A percentile compares a stretch with the other conserved stretches of the same genome.
Evolutionary conservation across 2,888 invertebrate species (phyloP).

Genomic region (Psylliodes chrysocephalus): DNA sequence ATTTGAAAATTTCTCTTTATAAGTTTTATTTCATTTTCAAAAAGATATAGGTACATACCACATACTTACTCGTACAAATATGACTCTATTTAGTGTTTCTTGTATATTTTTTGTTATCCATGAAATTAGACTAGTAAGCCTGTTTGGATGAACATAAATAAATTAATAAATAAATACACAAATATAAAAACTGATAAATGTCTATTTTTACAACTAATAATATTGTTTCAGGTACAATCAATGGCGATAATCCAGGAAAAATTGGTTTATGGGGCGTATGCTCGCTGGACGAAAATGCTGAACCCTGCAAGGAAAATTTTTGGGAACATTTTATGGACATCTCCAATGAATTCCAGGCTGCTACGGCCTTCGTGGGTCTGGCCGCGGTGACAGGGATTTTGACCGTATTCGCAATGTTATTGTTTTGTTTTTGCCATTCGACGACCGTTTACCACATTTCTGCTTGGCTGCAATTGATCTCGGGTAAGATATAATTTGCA

Average conservation of each 20-base stretch:
- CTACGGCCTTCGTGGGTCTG: conserved; percentile 88
- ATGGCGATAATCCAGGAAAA: conserved; percentile 88
- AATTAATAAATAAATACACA: too few relatives aligned
- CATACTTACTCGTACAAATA: too few relatives aligned
- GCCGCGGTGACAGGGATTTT: conserved; percentile 87
- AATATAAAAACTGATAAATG: too few relatives aligned
- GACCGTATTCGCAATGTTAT: conserved; percentile 87
- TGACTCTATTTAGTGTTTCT: too few relatives aligned
- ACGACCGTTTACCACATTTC: conserved; percentile 93
- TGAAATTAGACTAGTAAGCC: too few relatives aligned
- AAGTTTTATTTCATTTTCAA: too few relatives aligned
- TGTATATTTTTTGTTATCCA: too few relatives aligned
- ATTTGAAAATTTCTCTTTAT: too few relatives aligned
- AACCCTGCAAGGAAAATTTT: conserved; percentile 82
- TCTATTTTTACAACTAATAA: too few relatives aligned
- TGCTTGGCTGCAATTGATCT: conserved; percentile 95
- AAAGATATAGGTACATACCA: too few relatives aligned
- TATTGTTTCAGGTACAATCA: conserved; percentile 71
- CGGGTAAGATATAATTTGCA: conserved; percentile 78
- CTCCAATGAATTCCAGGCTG: conserved; percentile 82
- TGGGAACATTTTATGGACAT: conserved; percentile 83
- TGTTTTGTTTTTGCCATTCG: conserved; percentile 93
- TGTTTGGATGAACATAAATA: too few relatives aligned
- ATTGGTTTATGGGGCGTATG: conserved; percentile 95
- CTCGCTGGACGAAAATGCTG: conserved; percentile 78